Percentiles rank a stretch among this genome's conserved stretches.
phyloP scores from a whole-genome alignment of 2,888 invertebrate genomes.

The Gymnosoma rotundatum region DNA sequence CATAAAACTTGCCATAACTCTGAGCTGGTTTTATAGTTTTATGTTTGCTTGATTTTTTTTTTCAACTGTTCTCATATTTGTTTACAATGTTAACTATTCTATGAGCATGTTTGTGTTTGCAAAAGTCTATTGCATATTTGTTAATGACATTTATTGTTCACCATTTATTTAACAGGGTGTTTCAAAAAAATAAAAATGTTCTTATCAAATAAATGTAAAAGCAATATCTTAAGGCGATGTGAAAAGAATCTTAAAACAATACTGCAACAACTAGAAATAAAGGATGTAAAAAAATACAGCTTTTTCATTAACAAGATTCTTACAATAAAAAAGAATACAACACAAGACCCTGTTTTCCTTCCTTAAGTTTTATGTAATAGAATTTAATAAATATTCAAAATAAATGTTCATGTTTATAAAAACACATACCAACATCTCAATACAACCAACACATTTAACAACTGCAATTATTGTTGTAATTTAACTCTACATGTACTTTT shows the following conservation, averaged over 20 bases:
- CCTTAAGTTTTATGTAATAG: too few species aligned
- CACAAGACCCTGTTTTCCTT: too few species aligned
- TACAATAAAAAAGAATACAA: too few species aligned
- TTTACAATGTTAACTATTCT: conserved; percentile 44
- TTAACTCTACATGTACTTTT: neutral
- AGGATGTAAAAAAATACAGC: too few species aligned
- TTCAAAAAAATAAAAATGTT: neutral
- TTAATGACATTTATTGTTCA: conserved; percentile 63
- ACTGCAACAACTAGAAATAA: too few species aligned
- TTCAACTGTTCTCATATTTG: conserved; percentile 29
- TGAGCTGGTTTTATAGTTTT: conserved; percentile 25
- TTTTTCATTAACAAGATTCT: too few species aligned
- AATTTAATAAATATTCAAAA: too few species aligned
- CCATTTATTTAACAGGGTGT: conserved; percentile 10
- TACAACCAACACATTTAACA: too few species aligned
- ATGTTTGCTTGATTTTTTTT: neutral
- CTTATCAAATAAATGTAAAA: neutral
- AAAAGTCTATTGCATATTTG: conserved; percentile 40
- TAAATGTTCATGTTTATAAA: too few species aligned
- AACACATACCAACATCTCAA: too few species aligned
- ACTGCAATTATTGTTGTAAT: neutral
- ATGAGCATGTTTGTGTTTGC: conserved; percentile 46
- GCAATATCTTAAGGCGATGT: too few species aligned
- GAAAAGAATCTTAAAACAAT: too few species aligned
- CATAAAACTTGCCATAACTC: conserved; percentile 5